phyloP scores from a whole-genome alignment of 2,797 vertebrate genomes.

The Vespertilio murinus region DNA sequence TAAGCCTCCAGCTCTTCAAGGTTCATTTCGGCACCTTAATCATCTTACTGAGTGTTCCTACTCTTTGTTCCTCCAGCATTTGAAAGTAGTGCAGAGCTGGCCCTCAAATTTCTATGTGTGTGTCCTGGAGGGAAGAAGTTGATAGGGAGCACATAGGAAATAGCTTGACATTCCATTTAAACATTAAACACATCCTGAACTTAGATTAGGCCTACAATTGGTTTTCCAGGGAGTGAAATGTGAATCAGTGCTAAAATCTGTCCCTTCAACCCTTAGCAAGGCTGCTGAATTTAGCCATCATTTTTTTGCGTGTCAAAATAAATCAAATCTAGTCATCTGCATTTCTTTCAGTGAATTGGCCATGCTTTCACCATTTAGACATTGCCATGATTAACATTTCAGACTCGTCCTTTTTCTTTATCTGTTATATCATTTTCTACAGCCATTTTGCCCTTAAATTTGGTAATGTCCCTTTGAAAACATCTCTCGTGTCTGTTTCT shows the following conservation, averaged over 20 bases:
- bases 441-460: background rate
- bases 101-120: background rate
- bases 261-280: background rate
- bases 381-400: background rate
- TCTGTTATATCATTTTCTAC: background rate
- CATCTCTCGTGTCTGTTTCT: background rate
- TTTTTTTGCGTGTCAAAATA: constrained; percentile 6
- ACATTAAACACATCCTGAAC: background rate
- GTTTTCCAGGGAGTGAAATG: background rate
- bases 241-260: background rate
- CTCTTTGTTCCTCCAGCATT: background rate
- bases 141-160: background rate
- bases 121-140: background rate
- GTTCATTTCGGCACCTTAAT: background rate
- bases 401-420: background rate
- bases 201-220: background rate
- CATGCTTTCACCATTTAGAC: background rate
- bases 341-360: background rate
- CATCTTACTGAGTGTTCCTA: background rate
- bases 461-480: background rate
- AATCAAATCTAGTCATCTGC: background rate
- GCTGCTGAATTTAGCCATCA: background rate
- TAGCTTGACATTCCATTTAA: background rate
- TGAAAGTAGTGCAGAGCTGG: background rate
- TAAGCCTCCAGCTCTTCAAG: background rate